Percentiles rank a stretch among this genome's conserved stretches.
Evolutionary conservation across 2,113 vertebrate species (phyloP).

Genomic region (Telmatochromis sp.): DNA sequence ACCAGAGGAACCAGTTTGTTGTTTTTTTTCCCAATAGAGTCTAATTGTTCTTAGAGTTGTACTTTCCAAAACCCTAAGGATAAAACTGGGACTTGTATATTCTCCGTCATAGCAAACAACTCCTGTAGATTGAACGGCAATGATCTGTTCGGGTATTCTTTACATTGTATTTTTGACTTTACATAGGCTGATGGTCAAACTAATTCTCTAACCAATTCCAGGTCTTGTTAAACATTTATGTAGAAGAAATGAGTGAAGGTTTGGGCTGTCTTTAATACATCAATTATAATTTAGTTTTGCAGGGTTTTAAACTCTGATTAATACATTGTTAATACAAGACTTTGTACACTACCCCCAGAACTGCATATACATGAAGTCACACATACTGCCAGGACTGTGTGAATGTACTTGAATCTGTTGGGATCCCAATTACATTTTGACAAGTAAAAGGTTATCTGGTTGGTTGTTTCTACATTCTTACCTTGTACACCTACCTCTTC

Average conservation of each 20-base stretch:
- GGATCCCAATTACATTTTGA: neutral
- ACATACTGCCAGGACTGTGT: neutral
- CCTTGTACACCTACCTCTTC: neutral
- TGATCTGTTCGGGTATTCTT: too few relatives aligned
- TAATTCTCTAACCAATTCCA: neutral
- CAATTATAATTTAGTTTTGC: neutral
- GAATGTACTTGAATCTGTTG: neutral
- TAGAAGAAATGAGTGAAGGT: neutral
- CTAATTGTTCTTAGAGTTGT: neutral
- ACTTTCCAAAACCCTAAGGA: neutral
- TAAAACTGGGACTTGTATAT: neutral
- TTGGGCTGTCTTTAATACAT: neutral
- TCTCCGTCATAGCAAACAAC: neutral
- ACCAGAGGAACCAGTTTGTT: neutral
- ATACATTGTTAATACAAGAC: neutral
- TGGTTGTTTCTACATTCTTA: neutral
- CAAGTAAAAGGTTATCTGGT: neutral
- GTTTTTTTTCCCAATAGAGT: accelerated
- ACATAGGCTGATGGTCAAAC: too few relatives aligned
- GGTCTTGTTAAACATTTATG: neutral
- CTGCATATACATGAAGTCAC: neutral
- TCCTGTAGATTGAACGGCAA: neutral
- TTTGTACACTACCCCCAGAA: neutral
- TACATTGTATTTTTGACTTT: too few relatives aligned
- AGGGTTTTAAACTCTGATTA: neutral